A percentile compares a stretch with the other conserved stretches of the same genome.
Conservation (phyloP, 2,113 vertebrate species). For the Rhinoderma darwinii region DNA sequence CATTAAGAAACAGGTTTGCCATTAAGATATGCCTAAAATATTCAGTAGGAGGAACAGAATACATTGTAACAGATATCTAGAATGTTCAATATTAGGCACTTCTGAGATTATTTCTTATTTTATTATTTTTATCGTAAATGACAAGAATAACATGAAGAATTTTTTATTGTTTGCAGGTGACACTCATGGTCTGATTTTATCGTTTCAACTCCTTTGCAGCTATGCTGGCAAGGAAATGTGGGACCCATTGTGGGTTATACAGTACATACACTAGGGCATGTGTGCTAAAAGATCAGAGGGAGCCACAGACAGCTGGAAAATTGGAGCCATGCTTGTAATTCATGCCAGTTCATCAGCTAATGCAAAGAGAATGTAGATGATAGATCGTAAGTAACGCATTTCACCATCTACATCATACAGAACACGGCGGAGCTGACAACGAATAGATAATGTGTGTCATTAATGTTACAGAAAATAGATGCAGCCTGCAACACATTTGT, state of each 20-base stretch:
- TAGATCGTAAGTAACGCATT: slow-evolving; percentile 64
- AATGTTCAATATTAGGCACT: neutral
- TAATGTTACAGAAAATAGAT: slow-evolving; percentile 55
- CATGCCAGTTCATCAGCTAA: slow-evolving; percentile 74
- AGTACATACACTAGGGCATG: slow-evolving; percentile 71
- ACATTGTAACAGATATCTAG: too few species aligned
- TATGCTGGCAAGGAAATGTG: slow-evolving; percentile 47
- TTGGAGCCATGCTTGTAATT: slow-evolving; percentile 71
- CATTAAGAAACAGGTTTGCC: too few species aligned
- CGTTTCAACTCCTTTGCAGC: neutral
- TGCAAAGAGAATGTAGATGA: slow-evolving; percentile 72
- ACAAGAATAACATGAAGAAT: too few species aligned
- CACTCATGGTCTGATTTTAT: neutral
- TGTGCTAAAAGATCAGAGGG: slow-evolving; percentile 75
- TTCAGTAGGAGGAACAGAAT: too few species aligned
- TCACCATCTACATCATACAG: slow-evolving; percentile 60
- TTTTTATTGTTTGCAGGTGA: neutral
- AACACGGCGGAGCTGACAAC: slow-evolving; percentile 30
- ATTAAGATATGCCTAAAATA: too few species aligned
- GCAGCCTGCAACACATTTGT: slow-evolving; percentile 35
- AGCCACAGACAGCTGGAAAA: slow-evolving; percentile 78
- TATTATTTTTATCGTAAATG: too few species aligned
- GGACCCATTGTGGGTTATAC: slow-evolving; percentile 61
- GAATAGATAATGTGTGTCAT: slow-evolving; percentile 51
- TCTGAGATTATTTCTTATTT: neutral